Conservation (phyloP, 2,797 vertebrate genomes). For the Intellagama lesueurii region DNA sequence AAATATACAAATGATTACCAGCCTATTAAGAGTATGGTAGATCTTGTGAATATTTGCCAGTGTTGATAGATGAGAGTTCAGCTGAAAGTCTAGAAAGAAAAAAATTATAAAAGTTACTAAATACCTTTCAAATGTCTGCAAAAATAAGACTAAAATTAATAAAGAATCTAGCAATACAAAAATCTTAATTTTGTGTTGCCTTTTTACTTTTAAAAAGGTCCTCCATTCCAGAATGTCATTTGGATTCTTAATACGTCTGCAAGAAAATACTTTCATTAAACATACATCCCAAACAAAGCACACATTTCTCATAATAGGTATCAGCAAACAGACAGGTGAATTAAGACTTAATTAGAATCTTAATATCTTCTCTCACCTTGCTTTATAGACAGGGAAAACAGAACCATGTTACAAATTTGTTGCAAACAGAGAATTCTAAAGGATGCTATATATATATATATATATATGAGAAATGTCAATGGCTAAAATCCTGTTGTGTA, state of each 20-base stretch:
- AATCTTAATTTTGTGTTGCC: neutral
- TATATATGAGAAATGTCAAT: neutral
- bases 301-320: neutral
- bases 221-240: neutral
- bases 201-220: neutral
- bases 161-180: neutral
- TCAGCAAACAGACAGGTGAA: neutral
- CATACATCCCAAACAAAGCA: neutral
- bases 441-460: neutral
- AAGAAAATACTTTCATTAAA: neutral
- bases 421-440: neutral
- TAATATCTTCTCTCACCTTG: neutral
- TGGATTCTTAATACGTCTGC: neutral
- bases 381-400: neutral
- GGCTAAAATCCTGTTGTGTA: too few species aligned
- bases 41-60: conserved; percentile 99
- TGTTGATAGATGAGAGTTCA: conserved; percentile 99
- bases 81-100: conserved; percentile 91
- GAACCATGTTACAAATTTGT: neutral
- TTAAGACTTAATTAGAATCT: neutral
- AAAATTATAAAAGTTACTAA: conserved; percentile 22
- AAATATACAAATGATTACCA: conserved; percentile 87
- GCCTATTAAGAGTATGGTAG: conserved; percentile 99
- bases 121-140: conserved; percentile 16
- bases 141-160: neutral